Evolutionary conservation across 2,113 vertebrate species (phyloP).

Genomic region (Motacilla tschutschensis): DNA sequence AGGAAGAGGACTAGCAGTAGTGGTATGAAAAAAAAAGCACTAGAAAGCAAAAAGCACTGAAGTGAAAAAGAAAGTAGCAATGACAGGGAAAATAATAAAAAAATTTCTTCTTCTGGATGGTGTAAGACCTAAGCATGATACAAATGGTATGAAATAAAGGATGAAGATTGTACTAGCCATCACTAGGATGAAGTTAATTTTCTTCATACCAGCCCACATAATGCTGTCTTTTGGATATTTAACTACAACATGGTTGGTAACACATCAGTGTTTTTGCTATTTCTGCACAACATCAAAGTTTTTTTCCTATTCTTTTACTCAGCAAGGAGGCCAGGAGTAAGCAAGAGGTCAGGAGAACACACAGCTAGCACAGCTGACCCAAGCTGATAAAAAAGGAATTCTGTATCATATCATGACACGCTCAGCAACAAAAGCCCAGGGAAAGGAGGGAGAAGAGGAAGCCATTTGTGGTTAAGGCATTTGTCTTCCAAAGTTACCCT

Average conservation of each 20-base stretch:
- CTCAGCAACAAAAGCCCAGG: neutral
- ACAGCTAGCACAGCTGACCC: neutral
- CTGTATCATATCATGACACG: neutral
- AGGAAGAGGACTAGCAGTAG: neutral
- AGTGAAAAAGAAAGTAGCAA: neutral
- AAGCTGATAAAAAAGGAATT: neutral
- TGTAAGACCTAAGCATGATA: neutral
- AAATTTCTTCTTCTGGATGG: neutral
- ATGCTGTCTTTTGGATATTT: neutral
- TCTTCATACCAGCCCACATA: neutral
- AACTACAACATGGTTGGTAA: neutral
- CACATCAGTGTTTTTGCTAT: neutral
- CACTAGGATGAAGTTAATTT: neutral
- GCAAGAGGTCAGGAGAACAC: neutral
- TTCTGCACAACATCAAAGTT: neutral
- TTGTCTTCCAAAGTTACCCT: neutral
- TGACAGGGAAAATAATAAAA: neutral
- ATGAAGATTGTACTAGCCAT: neutral
- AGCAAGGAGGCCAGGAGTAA: neutral
- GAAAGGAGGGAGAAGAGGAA: neutral
- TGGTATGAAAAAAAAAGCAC: neutral
- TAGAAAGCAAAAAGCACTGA: neutral
- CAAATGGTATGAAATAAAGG: neutral
- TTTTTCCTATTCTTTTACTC: neutral
- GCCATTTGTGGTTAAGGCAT: neutral